Conservation (phyloP, 2,113 vertebrate genomes). For the Phasianus colchicus region DNA sequence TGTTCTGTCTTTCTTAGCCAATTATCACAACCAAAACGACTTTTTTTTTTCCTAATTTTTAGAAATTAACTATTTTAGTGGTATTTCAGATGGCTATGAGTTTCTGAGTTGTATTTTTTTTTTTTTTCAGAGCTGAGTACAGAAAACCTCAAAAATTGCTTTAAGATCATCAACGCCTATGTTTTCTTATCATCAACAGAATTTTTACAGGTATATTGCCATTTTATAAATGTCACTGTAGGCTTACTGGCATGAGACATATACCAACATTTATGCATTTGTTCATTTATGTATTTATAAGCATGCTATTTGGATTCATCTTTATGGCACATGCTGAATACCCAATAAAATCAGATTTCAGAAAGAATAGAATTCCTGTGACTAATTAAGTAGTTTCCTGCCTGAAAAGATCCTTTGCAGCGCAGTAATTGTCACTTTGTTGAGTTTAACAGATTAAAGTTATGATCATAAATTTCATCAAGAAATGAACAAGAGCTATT, state of each 20-base stretch:
- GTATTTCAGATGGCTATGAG: background rate
- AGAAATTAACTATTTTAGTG: background rate
- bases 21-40: background rate
- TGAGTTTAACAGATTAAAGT: background rate
- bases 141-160: constrained; percentile 94
- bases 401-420: background rate
- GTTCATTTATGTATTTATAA: background rate
- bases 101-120: constrained; percentile 23
- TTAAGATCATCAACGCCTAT: constrained; percentile 97
- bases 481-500: background rate
- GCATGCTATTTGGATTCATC: background rate
- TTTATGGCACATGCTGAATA: background rate
- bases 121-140: constrained; percentile 88
- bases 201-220: constrained; percentile 91
- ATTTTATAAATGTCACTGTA: background rate
- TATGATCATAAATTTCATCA: background rate
- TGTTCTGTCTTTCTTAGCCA: background rate
- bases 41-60: background rate
- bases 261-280: background rate
- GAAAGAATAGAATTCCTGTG: background rate
- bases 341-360: background rate
- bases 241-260: background rate
- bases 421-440: background rate
- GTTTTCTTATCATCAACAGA: constrained; percentile 91
- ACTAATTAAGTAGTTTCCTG: background rate